Conservation (phyloP, 2,797 vertebrate genomes). For the Micromesistius poutassou region DNA sequence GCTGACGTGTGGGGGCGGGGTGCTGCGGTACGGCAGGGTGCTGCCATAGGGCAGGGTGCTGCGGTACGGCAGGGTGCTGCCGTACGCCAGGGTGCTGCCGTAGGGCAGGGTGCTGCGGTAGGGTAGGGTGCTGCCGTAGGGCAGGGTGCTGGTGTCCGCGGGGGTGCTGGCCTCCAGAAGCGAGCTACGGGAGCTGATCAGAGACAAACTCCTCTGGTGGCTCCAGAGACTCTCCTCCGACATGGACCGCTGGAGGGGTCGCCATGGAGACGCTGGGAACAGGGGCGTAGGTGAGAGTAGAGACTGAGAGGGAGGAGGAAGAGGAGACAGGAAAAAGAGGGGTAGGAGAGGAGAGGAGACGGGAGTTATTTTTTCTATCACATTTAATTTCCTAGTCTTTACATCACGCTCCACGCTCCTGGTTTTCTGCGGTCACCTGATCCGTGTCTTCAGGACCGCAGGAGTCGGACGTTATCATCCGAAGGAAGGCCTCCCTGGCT, state of each 20-base stretch:
- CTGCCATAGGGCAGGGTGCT: slow-evolving; percentile 74
- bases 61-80: slow-evolving; percentile 63
- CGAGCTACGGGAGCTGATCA: slow-evolving; percentile 77
- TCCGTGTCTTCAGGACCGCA: slow-evolving; percentile 72
- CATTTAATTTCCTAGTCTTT: neutral
- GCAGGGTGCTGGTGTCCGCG: slow-evolving; percentile 78
- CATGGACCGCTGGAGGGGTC: slow-evolving; percentile 75
- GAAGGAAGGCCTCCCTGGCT: slow-evolving; percentile 80
- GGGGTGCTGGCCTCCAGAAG: slow-evolving; percentile 78
- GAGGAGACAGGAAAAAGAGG: neutral
- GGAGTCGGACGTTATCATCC: slow-evolving; percentile 76
- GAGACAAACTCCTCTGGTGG: slow-evolving; percentile 74
- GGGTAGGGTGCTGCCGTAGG: slow-evolving; percentile 66
- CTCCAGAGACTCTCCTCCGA: slow-evolving; percentile 84
- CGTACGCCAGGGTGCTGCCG: slow-evolving; percentile 9
- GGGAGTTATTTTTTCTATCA: neutral
- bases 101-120: slow-evolving; percentile 6
- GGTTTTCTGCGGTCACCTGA: slow-evolving; percentile 71
- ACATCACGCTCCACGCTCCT: neutral
- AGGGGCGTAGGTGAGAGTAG: neutral
- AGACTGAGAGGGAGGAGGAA: neutral
- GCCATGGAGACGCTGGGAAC: slow-evolving; percentile 61
- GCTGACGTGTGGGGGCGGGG: neutral
- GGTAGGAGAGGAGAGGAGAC: neutral
- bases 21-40: slow-evolving; percentile 47